Evolutionary conservation across 2,888 invertebrate species (phyloP), one percentile per base, ranked within the genome.

Genomic region (Tortricodes alternella): DNA sequence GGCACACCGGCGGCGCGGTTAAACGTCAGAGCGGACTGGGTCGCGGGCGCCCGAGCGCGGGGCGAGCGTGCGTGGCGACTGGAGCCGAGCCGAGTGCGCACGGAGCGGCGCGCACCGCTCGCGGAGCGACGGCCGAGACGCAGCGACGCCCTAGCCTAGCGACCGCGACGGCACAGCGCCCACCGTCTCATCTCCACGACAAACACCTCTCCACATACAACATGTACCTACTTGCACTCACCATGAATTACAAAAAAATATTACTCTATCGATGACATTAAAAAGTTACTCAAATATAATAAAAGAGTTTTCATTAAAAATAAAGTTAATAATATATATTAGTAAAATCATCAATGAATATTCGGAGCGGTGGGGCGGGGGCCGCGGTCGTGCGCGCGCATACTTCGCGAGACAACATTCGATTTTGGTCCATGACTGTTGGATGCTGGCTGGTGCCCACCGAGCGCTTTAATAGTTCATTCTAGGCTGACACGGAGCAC

Each of bases 391-490:
- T 85, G 87, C 85, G 89, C 87, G 91, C 91, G 89, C 90, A 87
- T 67, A 68, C 77, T 76, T 75, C 76, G 80, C 78, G 80, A 85
- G 83, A 85, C 88, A 77, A 85, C 83, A 89, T 91, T 91, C 91
- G 91, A 91, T 91, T 91, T 91, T 91, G 91, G 91, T 91, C 89
- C 90, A 89, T 88, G 86, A 85, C 88, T 86, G 86, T 85, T 83
- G 87, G 88, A 89, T 85, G 89, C 88, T 88, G 80, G 81, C 85
- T 79, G 83, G 85, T 78, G 86, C 80, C 83, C 79, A 81, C 83
- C 79, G 78, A 82, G 80, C 77, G 79, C 84, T 87, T 88, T 88
- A 87, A 89, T 89, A 89, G 88, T 89, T 89, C 83, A 85, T 86
- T 84, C 82, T 84, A 80, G 79, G 70, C 79, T 78, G 74, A 73